phyloP scores from a whole-genome alignment of 2,888 invertebrate species.

The Thumatha senex region DNA sequence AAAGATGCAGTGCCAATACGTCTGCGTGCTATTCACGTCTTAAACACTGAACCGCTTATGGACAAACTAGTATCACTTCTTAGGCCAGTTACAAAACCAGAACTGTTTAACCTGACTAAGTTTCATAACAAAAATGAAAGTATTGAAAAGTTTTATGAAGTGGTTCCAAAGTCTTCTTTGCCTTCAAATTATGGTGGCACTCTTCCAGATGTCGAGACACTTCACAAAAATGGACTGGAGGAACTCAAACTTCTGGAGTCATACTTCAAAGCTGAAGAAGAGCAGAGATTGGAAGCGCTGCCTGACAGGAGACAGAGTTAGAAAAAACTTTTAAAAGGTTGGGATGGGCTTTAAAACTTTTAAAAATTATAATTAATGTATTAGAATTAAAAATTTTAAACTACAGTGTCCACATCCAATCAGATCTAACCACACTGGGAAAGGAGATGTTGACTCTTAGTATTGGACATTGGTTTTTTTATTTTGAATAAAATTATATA shows the following conservation, averaged over 20 bases:
- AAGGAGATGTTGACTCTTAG: too few species aligned
- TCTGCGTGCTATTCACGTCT: conserved; percentile 78
- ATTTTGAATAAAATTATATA: too few species aligned
- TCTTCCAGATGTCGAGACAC: conserved; percentile 36
- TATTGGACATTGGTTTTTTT: too few species aligned
- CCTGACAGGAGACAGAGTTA: not conserved
- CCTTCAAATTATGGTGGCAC: conserved; percentile 79
- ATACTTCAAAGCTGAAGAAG: conserved; percentile 29
- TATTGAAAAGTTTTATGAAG: conserved; percentile 60
- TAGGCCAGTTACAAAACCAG: conserved; percentile 66
- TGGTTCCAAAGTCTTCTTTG: conserved; percentile 66
- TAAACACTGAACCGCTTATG: conserved; percentile 56
- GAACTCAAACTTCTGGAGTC: conserved; percentile 12
- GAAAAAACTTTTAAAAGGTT: not conserved
- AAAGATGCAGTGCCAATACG: conserved; percentile 83
- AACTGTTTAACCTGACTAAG: conserved; percentile 57
- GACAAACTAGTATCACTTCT: conserved; percentile 21
- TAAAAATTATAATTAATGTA: not conserved
- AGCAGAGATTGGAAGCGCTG: conserved; percentile 7
- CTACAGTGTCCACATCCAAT: too few species aligned
- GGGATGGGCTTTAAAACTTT: not conserved
- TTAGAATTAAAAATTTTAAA: not conserved
- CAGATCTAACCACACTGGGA: too few species aligned
- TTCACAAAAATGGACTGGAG: conserved; percentile 19
- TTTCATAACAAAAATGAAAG: conserved; percentile 65